A percentile compares a stretch with the other conserved stretches of the same genome.
These are phyloP conservation scores for Drosophila carrolli DNA, from an alignment of 1,140 invertebrate species.

Conservation along the genomic window DNA sequence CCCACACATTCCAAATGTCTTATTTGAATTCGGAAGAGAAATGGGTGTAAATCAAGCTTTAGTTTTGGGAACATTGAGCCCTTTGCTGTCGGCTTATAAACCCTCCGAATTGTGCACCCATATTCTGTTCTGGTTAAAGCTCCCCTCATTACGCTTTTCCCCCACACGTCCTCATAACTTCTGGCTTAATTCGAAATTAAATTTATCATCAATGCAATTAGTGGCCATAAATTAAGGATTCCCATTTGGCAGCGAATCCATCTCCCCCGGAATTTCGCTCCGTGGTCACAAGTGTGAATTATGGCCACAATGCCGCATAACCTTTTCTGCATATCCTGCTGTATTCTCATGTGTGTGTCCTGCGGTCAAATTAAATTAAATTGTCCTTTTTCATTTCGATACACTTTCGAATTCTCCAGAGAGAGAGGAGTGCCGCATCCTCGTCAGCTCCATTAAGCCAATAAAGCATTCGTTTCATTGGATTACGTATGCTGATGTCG, in stretches of 20 bases:
- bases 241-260: constrained; percentile 6
- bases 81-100: constrained; percentile 39
- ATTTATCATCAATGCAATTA: constrained; percentile 78
- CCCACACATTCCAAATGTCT: constrained; percentile 13
- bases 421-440: constrained; percentile 40
- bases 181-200: constrained; percentile 78
- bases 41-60: constrained; percentile 71
- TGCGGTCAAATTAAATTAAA: constrained; percentile 79
- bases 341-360: constrained; percentile 38
- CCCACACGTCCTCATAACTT: constrained; percentile 1
- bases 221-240: constrained; percentile 73
- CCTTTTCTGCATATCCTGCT: constrained; percentile 42
- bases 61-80: constrained; percentile 58
- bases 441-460: constrained; percentile 77
- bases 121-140: background rate
- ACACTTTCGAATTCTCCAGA: constrained; percentile 72
- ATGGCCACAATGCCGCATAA: constrained; percentile 57
- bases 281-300: constrained; percentile 78
- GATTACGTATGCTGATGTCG: constrained; percentile 79
- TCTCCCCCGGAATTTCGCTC: constrained; percentile 7
- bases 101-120: background rate
- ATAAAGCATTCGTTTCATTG: constrained; percentile 83
- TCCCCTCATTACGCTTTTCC: constrained; percentile 10
- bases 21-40: constrained; percentile 7
- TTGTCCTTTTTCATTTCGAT: constrained; percentile 83